Evolutionary conservation across 2,113 vertebrate species (phyloP).

Genomic region (Mesocricetus auratus): DNA sequence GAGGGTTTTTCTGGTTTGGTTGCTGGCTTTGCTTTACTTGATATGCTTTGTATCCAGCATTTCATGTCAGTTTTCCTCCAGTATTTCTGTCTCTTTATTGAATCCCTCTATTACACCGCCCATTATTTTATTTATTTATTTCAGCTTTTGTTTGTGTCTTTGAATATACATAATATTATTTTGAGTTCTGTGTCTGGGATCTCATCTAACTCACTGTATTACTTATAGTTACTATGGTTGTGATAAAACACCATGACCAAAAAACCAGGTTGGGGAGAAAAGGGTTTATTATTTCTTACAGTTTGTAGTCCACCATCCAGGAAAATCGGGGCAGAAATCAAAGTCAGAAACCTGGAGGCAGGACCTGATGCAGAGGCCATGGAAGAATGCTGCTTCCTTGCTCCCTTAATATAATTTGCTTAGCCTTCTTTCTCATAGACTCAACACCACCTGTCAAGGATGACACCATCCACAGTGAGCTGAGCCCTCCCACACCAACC

Average conservation of each 20-base stretch:
- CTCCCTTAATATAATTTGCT: neutral
- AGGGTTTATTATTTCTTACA: neutral
- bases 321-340: neutral
- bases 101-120: neutral
- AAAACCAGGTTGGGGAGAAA: neutral
- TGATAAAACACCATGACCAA: neutral
- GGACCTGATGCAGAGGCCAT: neutral
- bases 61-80: neutral
- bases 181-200: neutral
- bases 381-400: neutral
- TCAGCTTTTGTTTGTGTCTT: neutral
- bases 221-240: neutral
- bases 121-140: neutral
- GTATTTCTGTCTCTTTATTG: neutral
- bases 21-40: neutral
- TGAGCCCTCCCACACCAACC: neutral
- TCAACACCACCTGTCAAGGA: neutral
- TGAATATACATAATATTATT: neutral
- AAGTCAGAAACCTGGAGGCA: neutral
- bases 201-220: neutral
- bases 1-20: neutral
- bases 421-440: neutral
- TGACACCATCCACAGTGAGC: neutral
- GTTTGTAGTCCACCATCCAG: neutral
- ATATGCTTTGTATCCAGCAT: neutral